Base-by-base conservation (phyloP, 2,888 invertebrate genomes). In the Lithophane leautieri region DNA sequence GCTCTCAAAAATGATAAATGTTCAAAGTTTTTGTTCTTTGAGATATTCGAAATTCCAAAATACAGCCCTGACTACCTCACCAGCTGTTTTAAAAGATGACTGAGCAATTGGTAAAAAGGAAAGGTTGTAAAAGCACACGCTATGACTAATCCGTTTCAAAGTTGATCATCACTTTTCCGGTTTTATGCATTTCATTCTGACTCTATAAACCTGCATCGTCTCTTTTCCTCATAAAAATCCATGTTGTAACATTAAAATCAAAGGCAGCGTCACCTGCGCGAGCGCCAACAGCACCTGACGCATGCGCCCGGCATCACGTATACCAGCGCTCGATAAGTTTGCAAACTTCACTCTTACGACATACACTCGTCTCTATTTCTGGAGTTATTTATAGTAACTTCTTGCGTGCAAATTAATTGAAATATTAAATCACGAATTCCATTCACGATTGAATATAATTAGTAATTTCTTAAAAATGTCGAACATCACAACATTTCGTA, bases 271-370 rank as follows among this genome's bases (percentile, higher is more conserved):
- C 25, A n/a, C n/a, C 58, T 62, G 82, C 84, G 70, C 52, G 28
- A 44, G 66, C 66, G 61, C 16, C 40, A n/a, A 34, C 56, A 42
- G 14, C 16, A 9, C 22, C 42, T 16, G 73, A 62, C 65, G 19
- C 75, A 75, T 79, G 73, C 73, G 79, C 54, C 52, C n/a, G 25
- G 52, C 56, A 78, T 83, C 88, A 86, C 86, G 86, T 87, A 85
- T 42, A 67, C 83, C 72, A 76, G 7, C 70, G 67, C 50, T 63
- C 28, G 66, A 61, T 72, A 70, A 56, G 75, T 74, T 78, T 76
- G 78, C 80, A 71, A 75, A 71, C 54, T 62, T 42, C 22, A 34
- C 47, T 72, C 61, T 80, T 74, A 63, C 83, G 70, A 58, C 71
- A 85, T 11, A 44, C 19, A 34, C 12, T 63, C 62, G 50, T 69